Evolutionary conservation across 2,113 vertebrate species (phyloP).

Genomic region (Campylomormyrus tamandua): DNA sequence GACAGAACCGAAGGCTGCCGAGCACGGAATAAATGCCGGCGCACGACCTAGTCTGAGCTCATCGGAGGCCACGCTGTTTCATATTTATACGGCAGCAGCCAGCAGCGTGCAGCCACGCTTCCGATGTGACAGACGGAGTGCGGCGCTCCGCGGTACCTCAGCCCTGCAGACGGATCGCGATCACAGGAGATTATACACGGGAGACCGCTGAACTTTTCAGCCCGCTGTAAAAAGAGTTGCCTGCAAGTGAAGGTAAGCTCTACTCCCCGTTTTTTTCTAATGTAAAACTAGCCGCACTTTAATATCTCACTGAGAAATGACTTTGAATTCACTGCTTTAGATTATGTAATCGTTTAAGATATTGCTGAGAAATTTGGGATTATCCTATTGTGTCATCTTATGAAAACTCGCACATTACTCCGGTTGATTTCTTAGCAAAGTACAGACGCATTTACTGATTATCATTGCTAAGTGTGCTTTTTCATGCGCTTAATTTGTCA

Average conservation of each 20-base stretch:
- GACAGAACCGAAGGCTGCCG: constrained; percentile 62
- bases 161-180: constrained; percentile 2
- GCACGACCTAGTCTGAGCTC: constrained; percentile 57
- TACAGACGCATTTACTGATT: neutral
- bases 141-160: constrained; percentile 38
- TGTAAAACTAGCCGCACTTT: neutral
- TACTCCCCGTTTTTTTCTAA: neutral
- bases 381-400: neutral
- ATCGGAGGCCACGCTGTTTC: constrained; percentile 50
- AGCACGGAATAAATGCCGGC: constrained; percentile 68
- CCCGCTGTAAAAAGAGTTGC: neutral
- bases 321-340: neutral
- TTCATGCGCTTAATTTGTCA: neutral
- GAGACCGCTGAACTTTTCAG: constrained; percentile 44
- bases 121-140: constrained; percentile 49
- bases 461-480: neutral
- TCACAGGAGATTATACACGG: constrained; percentile 26
- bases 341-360: neutral
- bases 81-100: constrained; percentile 60
- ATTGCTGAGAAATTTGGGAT: neutral
- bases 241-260: constrained; percentile 6
- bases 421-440: neutral
- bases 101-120: constrained; percentile 47
- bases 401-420: neutral
- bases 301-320: neutral